Base-by-base conservation (phyloP, 2,797 vertebrate genomes). In the Microhierax caerulescens region DNA sequence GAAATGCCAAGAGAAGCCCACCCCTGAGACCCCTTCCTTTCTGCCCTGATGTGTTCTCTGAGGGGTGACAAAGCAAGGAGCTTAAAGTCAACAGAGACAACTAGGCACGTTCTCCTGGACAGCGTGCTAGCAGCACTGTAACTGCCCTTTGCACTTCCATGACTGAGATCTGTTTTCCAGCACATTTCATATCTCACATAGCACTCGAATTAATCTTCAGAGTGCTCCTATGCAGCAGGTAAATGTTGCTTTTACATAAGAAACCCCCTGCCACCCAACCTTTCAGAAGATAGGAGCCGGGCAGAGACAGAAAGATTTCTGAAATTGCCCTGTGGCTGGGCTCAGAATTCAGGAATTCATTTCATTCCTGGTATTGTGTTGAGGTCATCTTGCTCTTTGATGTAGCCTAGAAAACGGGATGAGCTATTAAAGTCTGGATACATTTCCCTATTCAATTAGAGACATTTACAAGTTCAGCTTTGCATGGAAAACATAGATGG, bases 381-480 rank as follows among this genome's bases (percentile, higher is more conserved):
- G 76, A 93, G 90, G 85, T 94, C 59, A 92, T 79, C 74, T 85
- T 23, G 8, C 22, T 83, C 74, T 96, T 86, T 92, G 88, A 94
- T 82, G 74, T 76, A 89, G 65, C 60, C 63, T 77, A 78, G 85
- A 93, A 94, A 94, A 91, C 74, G 51, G 83, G 95, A 94, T 27
- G 63, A 96, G 70, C 67, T 96, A 88, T 95, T 97, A 92, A 92
- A 8, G 25, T 76, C 80, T 95, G 83, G 80, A 87, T 85, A 93
- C 60, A 63, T 79, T 90, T 85, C 53, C 27, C 56, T 22, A 48
- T 70, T 91, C 91, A 85, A 96, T 92, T 59, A 83, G 70, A 94
- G 88, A 85, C 70, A 92, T 90, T 91, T 95, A 88, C 67, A 94
- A 95, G 70, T 50, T 77, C 74, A 76, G 37, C 17, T 64, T 6